phyloP scores from a whole-genome alignment of 1,140 invertebrate species.

The Nomia melanderi region DNA sequence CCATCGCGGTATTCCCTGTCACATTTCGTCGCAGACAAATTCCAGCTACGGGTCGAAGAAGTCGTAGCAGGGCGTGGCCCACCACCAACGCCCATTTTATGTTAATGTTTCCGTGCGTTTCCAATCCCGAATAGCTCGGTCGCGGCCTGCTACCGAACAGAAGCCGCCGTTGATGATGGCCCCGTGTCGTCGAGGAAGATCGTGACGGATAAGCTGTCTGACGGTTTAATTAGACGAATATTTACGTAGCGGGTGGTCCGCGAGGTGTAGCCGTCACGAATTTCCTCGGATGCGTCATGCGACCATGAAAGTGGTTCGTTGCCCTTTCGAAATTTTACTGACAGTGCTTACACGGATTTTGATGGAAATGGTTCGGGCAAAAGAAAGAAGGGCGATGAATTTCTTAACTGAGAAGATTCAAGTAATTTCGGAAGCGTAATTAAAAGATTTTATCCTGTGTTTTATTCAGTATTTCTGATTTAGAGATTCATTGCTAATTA shows the following conservation, averaged over 20 bases:
- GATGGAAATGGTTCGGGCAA: too few relatives aligned
- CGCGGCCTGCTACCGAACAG: slow-evolving; percentile 41
- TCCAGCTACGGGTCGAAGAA: slow-evolving; percentile 29
- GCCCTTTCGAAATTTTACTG: neutral
- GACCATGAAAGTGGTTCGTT: slow-evolving; percentile 1
- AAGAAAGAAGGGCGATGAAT: too few relatives aligned
- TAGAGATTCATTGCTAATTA: too few relatives aligned
- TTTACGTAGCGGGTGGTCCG: slow-evolving; percentile 38
- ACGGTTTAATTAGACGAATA: slow-evolving; percentile 56
- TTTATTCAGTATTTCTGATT: too few relatives aligned
- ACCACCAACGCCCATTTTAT: slow-evolving; percentile 78
- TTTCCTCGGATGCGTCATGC: slow-evolving; percentile 23
- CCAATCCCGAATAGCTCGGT: slow-evolving; percentile 23
- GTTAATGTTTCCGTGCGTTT: slow-evolving; percentile 68
- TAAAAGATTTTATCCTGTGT: too few relatives aligned
- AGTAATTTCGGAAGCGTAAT: too few relatives aligned
- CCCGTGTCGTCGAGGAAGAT: slow-evolving; percentile 50
- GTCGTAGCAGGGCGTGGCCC: slow-evolving; percentile 66
- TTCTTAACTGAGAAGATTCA: too few relatives aligned
- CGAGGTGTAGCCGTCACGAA: slow-evolving; percentile 16
- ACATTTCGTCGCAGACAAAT: slow-evolving; percentile 54
- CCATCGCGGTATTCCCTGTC: slow-evolving; percentile 6
- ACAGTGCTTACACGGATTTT: neutral
- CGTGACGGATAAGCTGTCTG: slow-evolving; percentile 43
- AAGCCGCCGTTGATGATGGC: slow-evolving; percentile 53